Evolutionary conservation across 1,140 invertebrate genomes (phyloP).

Genomic region (Pinna nobilis): DNA sequence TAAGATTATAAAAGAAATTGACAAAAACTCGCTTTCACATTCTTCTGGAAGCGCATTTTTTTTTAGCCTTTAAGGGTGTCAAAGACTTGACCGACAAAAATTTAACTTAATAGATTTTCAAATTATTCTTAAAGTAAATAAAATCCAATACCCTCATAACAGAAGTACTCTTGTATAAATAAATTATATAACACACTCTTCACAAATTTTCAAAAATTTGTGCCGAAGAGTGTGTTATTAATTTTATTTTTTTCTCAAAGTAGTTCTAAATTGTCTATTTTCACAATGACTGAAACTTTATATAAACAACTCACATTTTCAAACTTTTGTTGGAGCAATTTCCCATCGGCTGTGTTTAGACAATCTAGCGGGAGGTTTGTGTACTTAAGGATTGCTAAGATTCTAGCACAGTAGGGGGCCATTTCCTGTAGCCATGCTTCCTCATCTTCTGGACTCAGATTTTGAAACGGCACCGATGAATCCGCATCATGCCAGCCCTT

Average conservation of each 20-base stretch:
- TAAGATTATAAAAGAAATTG: no score
- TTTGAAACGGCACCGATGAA: constrained; percentile 43
- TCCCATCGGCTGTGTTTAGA: constrained; percentile 56
- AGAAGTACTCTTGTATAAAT: not conserved
- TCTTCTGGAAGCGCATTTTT: no score
- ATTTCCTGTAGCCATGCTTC: constrained; percentile 44
- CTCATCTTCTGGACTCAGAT: constrained; percentile 30
- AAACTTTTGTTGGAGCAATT: constrained; percentile 51
- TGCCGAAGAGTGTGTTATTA: not conserved
- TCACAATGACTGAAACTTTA: not conserved
- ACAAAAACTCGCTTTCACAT: no score
- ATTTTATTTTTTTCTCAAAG: not conserved
- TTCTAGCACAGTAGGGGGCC: constrained; percentile 53
- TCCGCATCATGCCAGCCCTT: constrained; percentile 61
- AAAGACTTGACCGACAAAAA: no score
- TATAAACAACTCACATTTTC: constrained; percentile 48
- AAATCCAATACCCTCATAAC: not conserved
- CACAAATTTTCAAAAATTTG: not conserved
- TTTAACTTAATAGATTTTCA: no score
- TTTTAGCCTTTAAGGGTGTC: no score
- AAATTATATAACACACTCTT: not conserved
- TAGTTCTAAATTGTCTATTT: not conserved
- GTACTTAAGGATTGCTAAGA: constrained; percentile 60
- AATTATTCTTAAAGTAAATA: no score
- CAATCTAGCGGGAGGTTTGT: constrained; percentile 49